These are phyloP conservation scores for Ophioderma brevispina DNA, from an alignment of 35 echinoderm and acorn worm genomes.

Conservation along the genomic window DNA sequence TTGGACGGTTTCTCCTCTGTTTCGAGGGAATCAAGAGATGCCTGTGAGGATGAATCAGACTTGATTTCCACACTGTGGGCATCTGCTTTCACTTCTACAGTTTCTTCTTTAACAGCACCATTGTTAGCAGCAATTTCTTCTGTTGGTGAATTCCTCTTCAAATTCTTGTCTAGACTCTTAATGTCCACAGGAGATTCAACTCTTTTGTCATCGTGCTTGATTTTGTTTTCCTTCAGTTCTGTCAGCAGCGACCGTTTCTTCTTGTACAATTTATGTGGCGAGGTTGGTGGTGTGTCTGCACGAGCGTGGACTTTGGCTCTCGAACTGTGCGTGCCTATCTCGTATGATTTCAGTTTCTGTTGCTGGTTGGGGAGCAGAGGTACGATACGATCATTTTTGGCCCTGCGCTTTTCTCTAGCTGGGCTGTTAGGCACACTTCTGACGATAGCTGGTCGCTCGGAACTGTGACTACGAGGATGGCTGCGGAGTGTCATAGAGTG, in stretches of 20 bases:
- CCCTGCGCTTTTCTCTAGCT: conserved; percentile 75
- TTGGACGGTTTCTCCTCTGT: neutral
- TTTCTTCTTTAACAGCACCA: neutral
- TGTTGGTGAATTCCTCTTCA: neutral
- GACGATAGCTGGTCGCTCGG: conserved; percentile 25
- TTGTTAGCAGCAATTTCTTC: neutral
- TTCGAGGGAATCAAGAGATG: neutral
- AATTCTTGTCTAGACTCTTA: conserved; percentile 52
- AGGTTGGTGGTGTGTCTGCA: conserved; percentile 20
- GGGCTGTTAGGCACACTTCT: conserved; percentile 55
- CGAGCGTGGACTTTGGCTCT: conserved; percentile 64
- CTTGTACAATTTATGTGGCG: conserved; percentile 29
- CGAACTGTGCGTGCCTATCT: conserved; percentile 69
- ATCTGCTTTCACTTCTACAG: neutral
- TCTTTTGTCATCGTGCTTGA: neutral
- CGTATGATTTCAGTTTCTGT: conserved; percentile 67
- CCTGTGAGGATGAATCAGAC: neutral
- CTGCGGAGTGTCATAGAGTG: conserved; percentile 1
- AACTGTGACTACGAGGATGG: conserved; percentile 75
- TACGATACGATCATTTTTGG: conserved; percentile 49
- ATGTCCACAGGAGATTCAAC: neutral
- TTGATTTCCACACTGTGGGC: neutral
- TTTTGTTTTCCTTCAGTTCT: conserved; percentile 1
- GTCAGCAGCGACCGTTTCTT: conserved; percentile 22
- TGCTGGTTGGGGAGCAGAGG: conserved; percentile 27